Evolutionary conservation across 92 coral and sea anemone genomes (phyloP).

Genomic region (Zoanthus solanderi): DNA sequence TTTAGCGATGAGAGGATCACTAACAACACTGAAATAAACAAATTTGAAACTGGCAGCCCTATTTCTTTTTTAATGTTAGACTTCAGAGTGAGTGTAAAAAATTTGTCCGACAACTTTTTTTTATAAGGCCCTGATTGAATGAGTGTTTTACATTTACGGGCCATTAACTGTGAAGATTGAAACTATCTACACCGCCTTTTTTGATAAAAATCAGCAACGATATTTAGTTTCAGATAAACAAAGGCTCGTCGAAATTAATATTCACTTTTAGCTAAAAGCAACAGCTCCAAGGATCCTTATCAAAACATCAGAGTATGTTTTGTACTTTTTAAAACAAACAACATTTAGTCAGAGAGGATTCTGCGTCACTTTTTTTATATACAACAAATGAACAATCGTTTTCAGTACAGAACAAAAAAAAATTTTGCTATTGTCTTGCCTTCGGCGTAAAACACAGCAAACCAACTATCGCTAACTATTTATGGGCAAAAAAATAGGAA

Average conservation of each 20-base stretch:
- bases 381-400: too few species aligned
- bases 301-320: background rate
- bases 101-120: background rate
- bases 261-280: background rate
- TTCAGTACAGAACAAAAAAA: background rate
- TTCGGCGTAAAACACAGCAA: background rate
- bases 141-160: background rate
- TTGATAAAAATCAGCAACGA: conserved; percentile 23
- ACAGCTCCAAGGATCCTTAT: background rate
- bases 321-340: too few species aligned
- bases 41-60: background rate
- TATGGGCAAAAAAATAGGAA: background rate
- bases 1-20: background rate
- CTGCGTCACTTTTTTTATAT: too few species aligned
- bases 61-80: too few species aligned
- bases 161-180: too few species aligned
- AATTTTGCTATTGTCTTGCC: background rate
- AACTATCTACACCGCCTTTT: conserved; percentile 1
- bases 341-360: background rate
- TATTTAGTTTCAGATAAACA: conserved; percentile 26
- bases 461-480: background rate
- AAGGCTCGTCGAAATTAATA: background rate
- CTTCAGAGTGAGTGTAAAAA: background rate
- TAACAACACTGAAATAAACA: background rate
- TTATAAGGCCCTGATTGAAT: background rate